A percentile compares a stretch with the other conserved stretches of the same genome.
Evolutionary conservation across 2,113 vertebrate species (phyloP).

Genomic region (Isurus oxyrinchus): DNA sequence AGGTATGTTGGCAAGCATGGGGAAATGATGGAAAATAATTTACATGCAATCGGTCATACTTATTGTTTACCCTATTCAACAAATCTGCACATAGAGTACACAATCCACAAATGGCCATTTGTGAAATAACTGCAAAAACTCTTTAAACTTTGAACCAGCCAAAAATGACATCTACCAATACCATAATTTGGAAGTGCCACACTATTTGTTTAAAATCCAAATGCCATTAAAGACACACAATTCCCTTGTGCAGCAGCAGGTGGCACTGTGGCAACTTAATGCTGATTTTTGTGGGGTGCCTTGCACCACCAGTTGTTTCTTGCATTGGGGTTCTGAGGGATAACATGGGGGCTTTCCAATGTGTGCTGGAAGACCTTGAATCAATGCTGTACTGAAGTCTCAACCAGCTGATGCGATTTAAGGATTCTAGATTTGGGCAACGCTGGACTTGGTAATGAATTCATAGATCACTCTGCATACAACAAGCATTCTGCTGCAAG

Average conservation of each 20-base stretch:
- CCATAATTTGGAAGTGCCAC: background rate
- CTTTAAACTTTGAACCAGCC: background rate
- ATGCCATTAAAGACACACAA: too few relatives aligned
- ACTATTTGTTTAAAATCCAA: background rate
- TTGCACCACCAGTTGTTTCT: too few relatives aligned
- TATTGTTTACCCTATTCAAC: background rate
- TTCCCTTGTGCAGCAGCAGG: too few relatives aligned
- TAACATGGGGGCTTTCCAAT: too few relatives aligned
- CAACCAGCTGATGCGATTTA: too few relatives aligned
- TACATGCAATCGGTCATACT: background rate
- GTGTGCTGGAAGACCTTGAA: too few relatives aligned
- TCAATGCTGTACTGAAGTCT: too few relatives aligned
- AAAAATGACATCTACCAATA: background rate
- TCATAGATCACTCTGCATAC: background rate
- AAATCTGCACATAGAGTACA: background rate
- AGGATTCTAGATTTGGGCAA: too few relatives aligned
- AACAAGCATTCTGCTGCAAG: background rate
- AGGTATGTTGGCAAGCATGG: background rate
- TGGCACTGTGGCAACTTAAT: too few relatives aligned
- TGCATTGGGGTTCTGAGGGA: too few relatives aligned
- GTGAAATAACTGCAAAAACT: background rate
- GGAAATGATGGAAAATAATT: background rate
- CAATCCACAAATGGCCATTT: background rate
- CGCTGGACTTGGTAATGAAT: background rate
- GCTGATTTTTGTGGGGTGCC: too few relatives aligned